phyloP scores from a whole-genome alignment of 2,797 vertebrate species.

The Dendrocincla fuliginosa region DNA sequence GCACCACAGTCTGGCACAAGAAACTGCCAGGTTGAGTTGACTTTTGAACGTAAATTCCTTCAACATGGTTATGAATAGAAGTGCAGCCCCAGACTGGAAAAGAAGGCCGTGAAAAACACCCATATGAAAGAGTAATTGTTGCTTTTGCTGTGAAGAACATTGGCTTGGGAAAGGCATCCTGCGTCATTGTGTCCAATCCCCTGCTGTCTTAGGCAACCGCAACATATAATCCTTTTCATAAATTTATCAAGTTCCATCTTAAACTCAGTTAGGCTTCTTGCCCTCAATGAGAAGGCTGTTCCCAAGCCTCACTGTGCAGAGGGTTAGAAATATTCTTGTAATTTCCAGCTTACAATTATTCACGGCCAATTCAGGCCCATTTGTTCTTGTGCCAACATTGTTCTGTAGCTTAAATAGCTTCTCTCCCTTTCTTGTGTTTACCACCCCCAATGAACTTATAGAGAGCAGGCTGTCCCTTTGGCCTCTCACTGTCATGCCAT shows the following conservation, averaged over 20 bases:
- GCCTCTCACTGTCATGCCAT: background rate
- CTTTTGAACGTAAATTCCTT: background rate
- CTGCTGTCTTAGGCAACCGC: slow-evolving; percentile 61
- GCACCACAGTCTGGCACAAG: background rate
- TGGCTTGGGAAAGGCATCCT: slow-evolving; percentile 35
- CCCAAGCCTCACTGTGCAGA: slow-evolving; percentile 46
- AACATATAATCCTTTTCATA: slow-evolving; percentile 59
- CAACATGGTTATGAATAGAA: background rate
- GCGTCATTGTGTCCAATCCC: slow-evolving; percentile 60
- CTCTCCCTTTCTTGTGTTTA: slow-evolving; percentile 39
- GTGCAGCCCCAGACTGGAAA: background rate
- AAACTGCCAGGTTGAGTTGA: background rate
- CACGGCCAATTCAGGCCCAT: slow-evolving; percentile 50
- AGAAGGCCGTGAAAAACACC: slow-evolving; percentile 2
- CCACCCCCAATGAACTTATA: slow-evolving; percentile 36
- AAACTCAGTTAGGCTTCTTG: slow-evolving; percentile 42
- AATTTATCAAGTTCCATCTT: slow-evolving; percentile 64
- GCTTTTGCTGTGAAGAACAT: slow-evolving; percentile 43
- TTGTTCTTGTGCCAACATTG: slow-evolving; percentile 71
- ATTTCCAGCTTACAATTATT: slow-evolving; percentile 62
- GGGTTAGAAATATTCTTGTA: slow-evolving; percentile 62
- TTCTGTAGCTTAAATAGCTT: slow-evolving; percentile 64
- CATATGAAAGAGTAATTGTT: slow-evolving; percentile 45
- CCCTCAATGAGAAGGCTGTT: slow-evolving; percentile 35
- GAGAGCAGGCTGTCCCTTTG: slow-evolving; percentile 57